Evolutionary conservation across 2,797 vertebrate species (phyloP).

Genomic region (Adelosebastes latens): DNA sequence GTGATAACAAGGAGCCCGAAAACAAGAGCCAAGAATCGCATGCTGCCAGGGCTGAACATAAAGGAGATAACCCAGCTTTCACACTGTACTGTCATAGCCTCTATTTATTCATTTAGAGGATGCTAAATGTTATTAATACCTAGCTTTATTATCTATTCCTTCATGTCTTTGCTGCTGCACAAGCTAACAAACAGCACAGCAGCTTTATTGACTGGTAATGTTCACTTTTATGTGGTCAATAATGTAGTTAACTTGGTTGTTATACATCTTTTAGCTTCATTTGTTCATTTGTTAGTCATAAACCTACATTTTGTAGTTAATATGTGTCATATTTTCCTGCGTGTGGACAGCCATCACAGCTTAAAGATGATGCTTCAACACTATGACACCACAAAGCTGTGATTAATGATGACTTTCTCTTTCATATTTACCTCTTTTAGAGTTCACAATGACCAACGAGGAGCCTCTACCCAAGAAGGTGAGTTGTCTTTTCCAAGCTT

Average conservation of each 20-base stretch:
- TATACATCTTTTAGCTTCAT: fast-evolving
- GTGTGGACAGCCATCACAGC: not conserved
- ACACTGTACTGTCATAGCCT: fast-evolving
- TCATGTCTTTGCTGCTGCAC: constrained; percentile 33
- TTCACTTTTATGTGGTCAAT: not conserved
- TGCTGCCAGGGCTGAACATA: constrained; percentile 5
- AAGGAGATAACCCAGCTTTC: not conserved
- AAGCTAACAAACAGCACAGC: constrained; percentile 37
- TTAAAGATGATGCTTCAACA: constrained; percentile 32
- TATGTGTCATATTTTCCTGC: constrained; percentile 14
- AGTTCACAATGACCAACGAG: constrained; percentile 97
- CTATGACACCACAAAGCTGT: not conserved
- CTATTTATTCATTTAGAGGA: not conserved
- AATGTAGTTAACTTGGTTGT: fast-evolving
- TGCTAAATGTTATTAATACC: constrained; percentile 32
- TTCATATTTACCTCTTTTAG: constrained; percentile 60
- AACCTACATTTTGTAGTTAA: fast-evolving
- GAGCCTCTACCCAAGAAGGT: constrained; percentile 99
- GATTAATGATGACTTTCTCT: constrained; percentile 19
- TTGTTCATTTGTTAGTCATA: fast-evolving
- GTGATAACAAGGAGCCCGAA: constrained; percentile 81
- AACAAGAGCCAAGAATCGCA: constrained; percentile 66
- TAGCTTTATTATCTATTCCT: constrained; percentile 25
- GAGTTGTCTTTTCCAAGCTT: constrained; percentile 30
- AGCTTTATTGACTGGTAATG: not conserved